phyloP scores from a whole-genome alignment of 2,113 vertebrate species.

The Chaenogobius annularis region DNA sequence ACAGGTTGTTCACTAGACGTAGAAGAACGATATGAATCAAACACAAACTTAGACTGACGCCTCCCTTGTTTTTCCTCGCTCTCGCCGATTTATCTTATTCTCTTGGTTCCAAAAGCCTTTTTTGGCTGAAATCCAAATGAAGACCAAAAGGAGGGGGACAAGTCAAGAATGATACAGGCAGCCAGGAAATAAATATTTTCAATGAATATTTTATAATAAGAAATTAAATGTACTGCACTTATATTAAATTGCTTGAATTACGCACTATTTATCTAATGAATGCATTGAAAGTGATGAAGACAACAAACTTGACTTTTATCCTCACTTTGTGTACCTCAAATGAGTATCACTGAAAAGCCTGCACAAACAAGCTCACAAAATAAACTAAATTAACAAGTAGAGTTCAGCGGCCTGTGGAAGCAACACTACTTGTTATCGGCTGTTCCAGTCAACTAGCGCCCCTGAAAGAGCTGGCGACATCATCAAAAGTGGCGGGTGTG shows the following conservation, averaged over 20 bases:
- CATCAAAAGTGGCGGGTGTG: conserved; percentile 96
- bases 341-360: not conserved
- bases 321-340: not conserved
- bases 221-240: not conserved
- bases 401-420: conserved; percentile 34
- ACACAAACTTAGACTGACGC: conserved; percentile 1
- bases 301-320: not conserved
- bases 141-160: conserved; percentile 53
- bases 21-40: not conserved
- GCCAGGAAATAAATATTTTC: not conserved
- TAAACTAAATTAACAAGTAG: conserved; percentile 22
- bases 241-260: not conserved
- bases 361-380: conserved; percentile 2
- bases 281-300: not conserved
- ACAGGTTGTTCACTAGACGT: not conserved
- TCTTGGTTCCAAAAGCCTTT: conserved; percentile 43
- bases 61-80: not conserved
- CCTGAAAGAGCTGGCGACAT: conserved; percentile 97
- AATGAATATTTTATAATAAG: not conserved
- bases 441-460: conserved; percentile 94
- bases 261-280: not conserved
- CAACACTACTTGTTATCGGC: conserved; percentile 82
- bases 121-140: conserved; percentile 63
- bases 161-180: conserved; percentile 17
- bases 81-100: conserved; percentile 7